A percentile compares a stretch with the other conserved stretches of the same genome.
These are phyloP conservation scores for Ichneumoninae sp. DNA, from an alignment of 2,888 invertebrate genomes.

Conservation along the genomic window DNA sequence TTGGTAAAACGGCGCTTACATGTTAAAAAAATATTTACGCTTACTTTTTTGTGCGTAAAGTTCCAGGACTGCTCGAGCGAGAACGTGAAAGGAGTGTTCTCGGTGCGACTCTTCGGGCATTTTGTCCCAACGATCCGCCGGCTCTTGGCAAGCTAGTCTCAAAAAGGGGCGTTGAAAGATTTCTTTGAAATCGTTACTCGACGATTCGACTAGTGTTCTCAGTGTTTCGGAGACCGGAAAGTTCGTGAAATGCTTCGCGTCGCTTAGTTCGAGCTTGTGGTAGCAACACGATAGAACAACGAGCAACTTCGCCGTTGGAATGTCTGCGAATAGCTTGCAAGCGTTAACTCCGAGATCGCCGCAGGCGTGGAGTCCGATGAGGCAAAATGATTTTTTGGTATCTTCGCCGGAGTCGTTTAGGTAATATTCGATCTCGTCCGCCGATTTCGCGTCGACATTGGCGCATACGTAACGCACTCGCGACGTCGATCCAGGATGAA, in stretches of 20 bases:
- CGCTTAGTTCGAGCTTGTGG: constrained; percentile 86
- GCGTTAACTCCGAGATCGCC: constrained; percentile 90
- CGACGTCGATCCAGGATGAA: constrained; percentile 85
- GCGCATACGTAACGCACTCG: constrained; percentile 87
- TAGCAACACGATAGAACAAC: constrained; percentile 93
- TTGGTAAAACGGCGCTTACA: not conserved
- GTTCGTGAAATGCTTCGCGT: constrained; percentile 85
- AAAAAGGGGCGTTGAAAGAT: constrained; percentile 89
- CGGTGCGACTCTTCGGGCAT: constrained; percentile 85
- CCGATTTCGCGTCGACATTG: constrained; percentile 86
- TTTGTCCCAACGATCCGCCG: constrained; percentile 85
- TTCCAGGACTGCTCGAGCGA: constrained; percentile 87
- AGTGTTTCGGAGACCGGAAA: constrained; percentile 88
- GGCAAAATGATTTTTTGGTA: constrained; percentile 79
- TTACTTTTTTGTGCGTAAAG: constrained; percentile 86
- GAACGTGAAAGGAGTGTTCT: constrained; percentile 80
- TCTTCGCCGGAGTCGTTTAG: constrained; percentile 82
- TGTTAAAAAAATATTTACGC: constrained; percentile 67
- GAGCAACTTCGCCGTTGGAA: constrained; percentile 86
- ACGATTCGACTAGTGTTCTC: constrained; percentile 80
- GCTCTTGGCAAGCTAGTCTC: constrained; percentile 90
- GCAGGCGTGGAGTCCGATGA: constrained; percentile 91
- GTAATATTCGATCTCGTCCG: constrained; percentile 83
- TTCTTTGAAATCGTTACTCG: constrained; percentile 78
- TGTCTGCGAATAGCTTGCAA: constrained; percentile 87